Conservation (phyloP, 1,140 invertebrate genomes). For the Pseudoatta argentina region DNA sequence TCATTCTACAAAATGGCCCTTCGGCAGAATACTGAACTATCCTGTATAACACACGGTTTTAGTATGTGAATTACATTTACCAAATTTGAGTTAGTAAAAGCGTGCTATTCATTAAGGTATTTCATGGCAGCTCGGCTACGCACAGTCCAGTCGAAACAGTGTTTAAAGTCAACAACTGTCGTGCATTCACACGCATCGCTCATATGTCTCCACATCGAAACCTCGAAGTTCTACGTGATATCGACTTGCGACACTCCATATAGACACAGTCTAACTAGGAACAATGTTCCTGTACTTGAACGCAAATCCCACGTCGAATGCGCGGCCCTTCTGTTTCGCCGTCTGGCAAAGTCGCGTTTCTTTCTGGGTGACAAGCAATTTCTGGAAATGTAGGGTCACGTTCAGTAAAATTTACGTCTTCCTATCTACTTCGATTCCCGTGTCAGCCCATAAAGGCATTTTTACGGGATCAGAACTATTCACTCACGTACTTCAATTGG, state of each 20-base stretch:
- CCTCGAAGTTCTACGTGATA: constrained; percentile 24
- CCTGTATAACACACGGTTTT: background rate
- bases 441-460: constrained; percentile 19
- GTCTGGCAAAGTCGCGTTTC: constrained; percentile 19
- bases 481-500: constrained; percentile 8
- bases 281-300: background rate
- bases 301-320: constrained; percentile 6
- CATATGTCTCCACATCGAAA: background rate
- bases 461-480: constrained; percentile 32
- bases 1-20: background rate
- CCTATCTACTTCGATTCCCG: constrained; percentile 1
- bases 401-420: constrained; percentile 45
- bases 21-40: background rate
- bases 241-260: constrained; percentile 33
- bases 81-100: constrained; percentile 8
- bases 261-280: constrained; percentile 49
- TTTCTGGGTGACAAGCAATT: constrained; percentile 7
- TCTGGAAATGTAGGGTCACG: background rate
- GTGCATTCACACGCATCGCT: background rate
- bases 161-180: constrained; percentile 44
- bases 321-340: background rate
- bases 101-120: constrained; percentile 32
- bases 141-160: background rate
- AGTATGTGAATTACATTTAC: constrained; percentile 18
- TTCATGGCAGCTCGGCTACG: constrained; percentile 11